Evolutionary conservation across 2,113 vertebrate genomes (phyloP).

Genomic region (Chloropsis cyanopogon): DNA sequence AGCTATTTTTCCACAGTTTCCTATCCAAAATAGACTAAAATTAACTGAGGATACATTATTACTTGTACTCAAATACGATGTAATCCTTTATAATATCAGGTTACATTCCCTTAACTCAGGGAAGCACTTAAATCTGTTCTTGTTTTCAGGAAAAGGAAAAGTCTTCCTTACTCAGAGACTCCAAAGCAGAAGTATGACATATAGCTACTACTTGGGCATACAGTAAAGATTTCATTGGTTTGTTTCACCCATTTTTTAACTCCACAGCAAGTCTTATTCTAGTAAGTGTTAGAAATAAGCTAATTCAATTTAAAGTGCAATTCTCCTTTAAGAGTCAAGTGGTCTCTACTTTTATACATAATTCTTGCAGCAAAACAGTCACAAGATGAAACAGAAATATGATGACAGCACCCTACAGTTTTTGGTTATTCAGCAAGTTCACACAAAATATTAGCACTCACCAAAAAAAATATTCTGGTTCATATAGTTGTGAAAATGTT

Average conservation of each 20-base stretch:
- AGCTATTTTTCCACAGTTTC: constrained; percentile 11
- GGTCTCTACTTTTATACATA: not conserved
- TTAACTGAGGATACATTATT: not conserved
- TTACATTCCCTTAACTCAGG: not conserved
- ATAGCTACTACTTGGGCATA: not conserved
- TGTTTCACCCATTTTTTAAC: not conserved
- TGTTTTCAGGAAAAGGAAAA: not conserved
- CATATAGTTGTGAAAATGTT: not conserved
- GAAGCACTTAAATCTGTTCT: not conserved
- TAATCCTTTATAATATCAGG: not conserved
- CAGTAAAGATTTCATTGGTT: not conserved
- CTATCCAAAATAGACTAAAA: constrained; percentile 32
- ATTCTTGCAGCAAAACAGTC: not conserved
- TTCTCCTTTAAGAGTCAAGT: not conserved
- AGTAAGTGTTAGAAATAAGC: not conserved
- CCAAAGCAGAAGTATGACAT: not conserved
- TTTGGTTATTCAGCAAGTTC: constrained; percentile 8
- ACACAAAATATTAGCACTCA: not conserved
- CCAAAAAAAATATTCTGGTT: not conserved
- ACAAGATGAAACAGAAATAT: not conserved
- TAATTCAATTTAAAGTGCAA: not conserved
- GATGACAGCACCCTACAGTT: not conserved
- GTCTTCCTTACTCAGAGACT: not conserved
- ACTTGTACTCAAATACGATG: not conserved
- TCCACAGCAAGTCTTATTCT: not conserved